These are phyloP conservation scores for Marisa cornuarietis DNA, from an alignment of 1,140 invertebrate species.

Conservation along the genomic window DNA sequence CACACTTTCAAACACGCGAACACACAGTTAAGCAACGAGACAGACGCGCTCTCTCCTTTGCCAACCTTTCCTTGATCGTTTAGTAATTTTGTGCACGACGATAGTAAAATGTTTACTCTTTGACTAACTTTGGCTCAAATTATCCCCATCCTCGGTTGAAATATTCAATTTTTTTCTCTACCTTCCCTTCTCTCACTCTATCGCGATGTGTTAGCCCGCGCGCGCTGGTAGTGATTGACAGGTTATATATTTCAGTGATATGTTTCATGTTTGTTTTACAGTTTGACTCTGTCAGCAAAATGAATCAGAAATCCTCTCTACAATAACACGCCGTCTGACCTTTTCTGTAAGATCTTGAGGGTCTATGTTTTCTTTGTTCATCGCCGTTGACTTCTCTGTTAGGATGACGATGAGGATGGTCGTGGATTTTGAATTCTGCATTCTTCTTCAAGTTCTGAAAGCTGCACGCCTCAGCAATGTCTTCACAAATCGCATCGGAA, in stretches of 20 bases:
- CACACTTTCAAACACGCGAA: not conserved
- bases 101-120: not conserved
- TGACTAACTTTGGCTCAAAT: not conserved
- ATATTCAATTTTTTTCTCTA: not conserved
- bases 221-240: too few relatives aligned
- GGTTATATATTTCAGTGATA: not conserved
- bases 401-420: not conserved
- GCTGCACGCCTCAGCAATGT: conserved; percentile 1
- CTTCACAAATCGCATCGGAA: not conserved
- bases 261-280: too few relatives aligned
- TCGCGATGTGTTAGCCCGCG: too few relatives aligned
- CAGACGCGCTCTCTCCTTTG: not conserved
- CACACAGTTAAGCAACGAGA: not conserved
- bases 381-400: not conserved
- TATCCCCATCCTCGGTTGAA: not conserved
- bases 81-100: not conserved
- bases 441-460: conserved; percentile 4
- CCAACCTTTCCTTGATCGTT: not conserved
- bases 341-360: not conserved
- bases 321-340: not conserved
- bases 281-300: not conserved
- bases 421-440: not conserved
- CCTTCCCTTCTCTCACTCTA: too few relatives aligned
- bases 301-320: not conserved
- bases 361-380: not conserved